Conservation (phyloP, 2,888 invertebrate genomes). For the Helleia helle region DNA sequence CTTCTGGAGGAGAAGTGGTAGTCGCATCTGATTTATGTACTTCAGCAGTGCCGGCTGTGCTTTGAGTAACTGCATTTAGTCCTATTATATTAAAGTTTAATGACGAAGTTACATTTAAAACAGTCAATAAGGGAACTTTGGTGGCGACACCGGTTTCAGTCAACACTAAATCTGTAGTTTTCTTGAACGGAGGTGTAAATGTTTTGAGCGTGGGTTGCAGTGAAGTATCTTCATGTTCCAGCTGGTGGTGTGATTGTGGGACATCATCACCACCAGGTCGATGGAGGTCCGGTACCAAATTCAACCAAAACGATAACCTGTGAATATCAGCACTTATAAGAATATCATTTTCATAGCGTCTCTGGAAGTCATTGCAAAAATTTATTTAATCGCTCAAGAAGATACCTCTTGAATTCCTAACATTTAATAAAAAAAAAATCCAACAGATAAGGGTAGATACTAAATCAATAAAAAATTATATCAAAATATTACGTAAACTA, state of each 20-base stretch:
- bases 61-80: slow-evolving; percentile 50
- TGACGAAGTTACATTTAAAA: slow-evolving; percentile 57
- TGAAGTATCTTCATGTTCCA: slow-evolving; percentile 81
- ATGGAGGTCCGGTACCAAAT: slow-evolving; percentile 93
- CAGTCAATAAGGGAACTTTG: slow-evolving; percentile 48
- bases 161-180: slow-evolving; percentile 64
- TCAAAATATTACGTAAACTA: too few species aligned
- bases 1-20: slow-evolving; percentile 80
- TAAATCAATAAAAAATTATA: too few species aligned
- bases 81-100: slow-evolving; percentile 57
- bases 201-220: slow-evolving; percentile 71
- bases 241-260: slow-evolving; percentile 87
- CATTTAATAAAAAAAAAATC: too few species aligned
- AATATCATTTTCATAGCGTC: neutral
- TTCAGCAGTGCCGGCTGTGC: slow-evolving; percentile 37
- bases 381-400: too few species aligned
- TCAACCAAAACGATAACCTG: slow-evolving; percentile 94
- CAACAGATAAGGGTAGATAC: too few species aligned
- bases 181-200: slow-evolving; percentile 70
- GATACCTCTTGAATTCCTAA: too few species aligned
- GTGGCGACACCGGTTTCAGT: slow-evolving; percentile 56
- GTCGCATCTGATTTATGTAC: slow-evolving; percentile 54
- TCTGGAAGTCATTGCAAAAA: too few species aligned
- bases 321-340: slow-evolving; percentile 22
- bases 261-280: slow-evolving; percentile 91